Percentiles rank a stretch among this genome's conserved stretches.
phyloP scores from a whole-genome alignment of 2,888 invertebrate genomes.

The Hanleya hanleyi region DNA sequence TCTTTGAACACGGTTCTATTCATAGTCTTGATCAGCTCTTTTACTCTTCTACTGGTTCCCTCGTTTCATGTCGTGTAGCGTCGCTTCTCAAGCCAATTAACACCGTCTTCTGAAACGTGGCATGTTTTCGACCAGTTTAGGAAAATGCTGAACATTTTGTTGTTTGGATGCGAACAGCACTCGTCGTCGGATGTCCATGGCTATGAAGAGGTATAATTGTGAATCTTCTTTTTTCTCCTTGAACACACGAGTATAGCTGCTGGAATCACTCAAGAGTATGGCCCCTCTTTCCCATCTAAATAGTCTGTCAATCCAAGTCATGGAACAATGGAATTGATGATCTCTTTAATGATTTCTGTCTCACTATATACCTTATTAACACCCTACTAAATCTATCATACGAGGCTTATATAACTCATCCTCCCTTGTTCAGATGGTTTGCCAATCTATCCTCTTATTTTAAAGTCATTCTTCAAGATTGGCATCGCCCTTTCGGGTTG shows the following conservation, averaged over 20 bases:
- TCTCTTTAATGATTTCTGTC: background rate
- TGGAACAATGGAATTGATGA: background rate
- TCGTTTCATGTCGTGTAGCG: background rate
- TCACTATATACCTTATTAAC: background rate
- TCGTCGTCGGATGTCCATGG: background rate
- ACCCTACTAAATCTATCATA: background rate
- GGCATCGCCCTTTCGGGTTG: too few species aligned
- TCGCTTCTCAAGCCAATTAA: background rate
- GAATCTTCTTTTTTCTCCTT: conserved; percentile 3
- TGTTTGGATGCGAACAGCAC: background rate
- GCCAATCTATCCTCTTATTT: background rate
- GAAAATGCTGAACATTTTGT: background rate
- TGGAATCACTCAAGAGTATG: background rate
- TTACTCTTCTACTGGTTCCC: background rate
- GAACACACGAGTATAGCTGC: background rate
- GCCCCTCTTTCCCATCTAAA: background rate
- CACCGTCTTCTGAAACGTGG: background rate
- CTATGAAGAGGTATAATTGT: background rate
- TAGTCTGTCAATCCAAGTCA: background rate
- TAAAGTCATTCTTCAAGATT: background rate
- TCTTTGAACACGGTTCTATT: background rate
- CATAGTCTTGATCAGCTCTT: background rate
- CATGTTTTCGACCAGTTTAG: too few species aligned
- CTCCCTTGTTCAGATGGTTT: background rate
- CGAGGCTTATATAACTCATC: background rate